Percentiles rank a stretch among this genome's conserved stretches.
Evolutionary conservation across 2,797 vertebrate species (phyloP).

Genomic region (Acipenser oxyrinchus): DNA sequence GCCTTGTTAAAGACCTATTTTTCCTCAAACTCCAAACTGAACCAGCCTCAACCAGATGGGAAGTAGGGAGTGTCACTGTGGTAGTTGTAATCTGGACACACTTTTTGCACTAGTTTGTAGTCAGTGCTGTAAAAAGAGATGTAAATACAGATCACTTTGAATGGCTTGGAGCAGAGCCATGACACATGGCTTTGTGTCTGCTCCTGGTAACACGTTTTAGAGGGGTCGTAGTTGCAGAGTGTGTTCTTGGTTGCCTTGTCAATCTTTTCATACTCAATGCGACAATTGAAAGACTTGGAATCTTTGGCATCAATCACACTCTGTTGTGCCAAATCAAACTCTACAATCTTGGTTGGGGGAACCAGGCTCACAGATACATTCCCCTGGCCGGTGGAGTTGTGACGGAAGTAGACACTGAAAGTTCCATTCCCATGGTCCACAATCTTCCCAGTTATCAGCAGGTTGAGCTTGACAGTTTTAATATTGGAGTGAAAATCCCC

Average conservation of each 20-base stretch:
- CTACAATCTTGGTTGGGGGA: conserved; percentile 94
- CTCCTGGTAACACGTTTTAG: conserved; percentile 98
- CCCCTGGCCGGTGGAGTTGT: conserved; percentile 97
- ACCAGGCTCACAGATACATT: conserved; percentile 97
- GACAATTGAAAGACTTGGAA: conserved; percentile 98
- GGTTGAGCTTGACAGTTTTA: conserved; percentile 97
- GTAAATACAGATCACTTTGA: conserved; percentile 99
- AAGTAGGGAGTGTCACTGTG: conserved; percentile 98
- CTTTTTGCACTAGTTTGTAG: conserved; percentile 99
- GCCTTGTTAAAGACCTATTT: conserved; percentile 45
- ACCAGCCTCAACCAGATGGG: conserved; percentile 80
- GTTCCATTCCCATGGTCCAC: conserved; percentile 98
- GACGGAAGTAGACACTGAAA: conserved; percentile 97
- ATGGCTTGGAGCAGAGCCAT: conserved; percentile 98
- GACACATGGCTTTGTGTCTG: conserved; percentile 98
- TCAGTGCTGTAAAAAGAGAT: conserved; percentile 99
- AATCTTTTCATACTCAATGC: conserved; percentile 96
- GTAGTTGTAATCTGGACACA: conserved; percentile 99
- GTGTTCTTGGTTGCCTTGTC: conserved; percentile 97
- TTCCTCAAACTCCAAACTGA: conserved; percentile 48
- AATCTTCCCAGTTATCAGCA: conserved; percentile 96
- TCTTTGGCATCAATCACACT: conserved; percentile 97
- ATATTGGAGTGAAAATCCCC: conserved; percentile 99
- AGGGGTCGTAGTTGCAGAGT: conserved; percentile 97
- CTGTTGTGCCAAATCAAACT: conserved; percentile 94